Conservation (phyloP, 2,888 invertebrate species). For the Dendrolimus pini region DNA sequence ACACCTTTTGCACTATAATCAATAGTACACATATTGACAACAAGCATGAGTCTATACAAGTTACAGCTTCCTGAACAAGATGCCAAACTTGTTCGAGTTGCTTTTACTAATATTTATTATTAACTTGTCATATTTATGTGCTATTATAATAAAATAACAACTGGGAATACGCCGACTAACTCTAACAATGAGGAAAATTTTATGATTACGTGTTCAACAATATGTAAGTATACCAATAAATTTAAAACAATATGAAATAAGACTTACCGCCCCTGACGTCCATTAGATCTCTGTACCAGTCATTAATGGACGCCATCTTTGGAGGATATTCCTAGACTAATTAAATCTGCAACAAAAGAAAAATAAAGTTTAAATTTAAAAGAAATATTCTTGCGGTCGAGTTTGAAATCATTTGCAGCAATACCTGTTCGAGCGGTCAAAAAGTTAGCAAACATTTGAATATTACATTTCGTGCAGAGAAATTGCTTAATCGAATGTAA, state of each 20-base stretch:
- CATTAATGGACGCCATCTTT: slow-evolving; percentile 77
- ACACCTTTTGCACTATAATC: too few species aligned
- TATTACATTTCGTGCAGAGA: background rate
- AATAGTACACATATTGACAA: background rate
- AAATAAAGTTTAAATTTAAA: slow-evolving; percentile 3
- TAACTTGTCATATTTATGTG: background rate
- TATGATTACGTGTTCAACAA: background rate
- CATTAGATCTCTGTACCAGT: slow-evolving; percentile 84
- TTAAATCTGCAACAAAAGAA: slow-evolving; percentile 61
- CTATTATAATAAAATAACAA: background rate
- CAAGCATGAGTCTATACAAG: background rate
- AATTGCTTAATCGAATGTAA: background rate
- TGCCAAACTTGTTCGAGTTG: background rate
- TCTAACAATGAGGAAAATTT: background rate
- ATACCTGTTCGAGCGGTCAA: background rate
- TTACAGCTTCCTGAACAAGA: background rate
- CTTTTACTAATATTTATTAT: background rate
- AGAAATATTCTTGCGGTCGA: background rate
- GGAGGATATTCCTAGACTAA: slow-evolving; percentile 40
- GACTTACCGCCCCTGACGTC: slow-evolving; percentile 83
- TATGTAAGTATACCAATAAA: background rate
- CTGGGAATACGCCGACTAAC: background rate
- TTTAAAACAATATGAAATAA: slow-evolving; percentile 1
- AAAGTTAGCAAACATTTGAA: background rate
- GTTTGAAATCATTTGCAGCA: slow-evolving; percentile 1